Evolutionary conservation across 2,797 vertebrate species (phyloP), one percentile per base, ranked within the genome.

Genomic region (Liasis olivaceus): DNA sequence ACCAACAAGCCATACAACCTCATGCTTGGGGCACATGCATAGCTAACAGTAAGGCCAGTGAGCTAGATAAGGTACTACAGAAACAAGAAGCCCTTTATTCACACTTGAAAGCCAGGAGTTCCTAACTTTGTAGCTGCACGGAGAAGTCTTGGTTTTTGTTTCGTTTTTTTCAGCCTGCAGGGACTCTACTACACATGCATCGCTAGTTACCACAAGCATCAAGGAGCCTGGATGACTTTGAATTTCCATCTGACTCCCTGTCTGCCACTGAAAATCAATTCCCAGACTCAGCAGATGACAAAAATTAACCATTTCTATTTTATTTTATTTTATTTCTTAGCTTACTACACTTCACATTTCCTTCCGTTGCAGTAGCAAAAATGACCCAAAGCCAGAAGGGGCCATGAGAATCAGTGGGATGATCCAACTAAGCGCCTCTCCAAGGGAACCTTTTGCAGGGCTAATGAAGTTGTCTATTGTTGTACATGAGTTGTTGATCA

Each of bases 191-290:
- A 92, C 94, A 93, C 81, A 95, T 92, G 94, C 93, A 93, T 94
- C 5, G 59, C 59, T 59, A 94, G 93, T 87, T 69, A 95, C 95
- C 90, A 94, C 93, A 95, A 93, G 95, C 95, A 96, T 95, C 95
- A 96, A 95, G 96, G 96, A 96, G 91, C 93, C 63, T 31, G 93
- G 93, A 87, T 4, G 94, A 94, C 95, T 97, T 97, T 96, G 96
- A 96, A 95, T 97, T 96, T 96, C 91, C 94, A 95, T 96, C 95
- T 94, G 94, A 96, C 96, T 97, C 95, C 94, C 91, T 91, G 92
- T 56, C 95, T 91, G 90, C 94, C 95, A 93, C 88, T 36, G 95
- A 95, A 95, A 94, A 90, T 93, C 91, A 96, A 96, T 96, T 94
- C 94, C 96, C 94, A 94, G 77, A 95, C 85, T 89, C 93, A 96